Percentiles rank a stretch among this genome's conserved stretches.
These are phyloP conservation scores for Tachystola acroxantha DNA, from an alignment of 2,888 invertebrate genomes.

Conservation along the genomic window DNA sequence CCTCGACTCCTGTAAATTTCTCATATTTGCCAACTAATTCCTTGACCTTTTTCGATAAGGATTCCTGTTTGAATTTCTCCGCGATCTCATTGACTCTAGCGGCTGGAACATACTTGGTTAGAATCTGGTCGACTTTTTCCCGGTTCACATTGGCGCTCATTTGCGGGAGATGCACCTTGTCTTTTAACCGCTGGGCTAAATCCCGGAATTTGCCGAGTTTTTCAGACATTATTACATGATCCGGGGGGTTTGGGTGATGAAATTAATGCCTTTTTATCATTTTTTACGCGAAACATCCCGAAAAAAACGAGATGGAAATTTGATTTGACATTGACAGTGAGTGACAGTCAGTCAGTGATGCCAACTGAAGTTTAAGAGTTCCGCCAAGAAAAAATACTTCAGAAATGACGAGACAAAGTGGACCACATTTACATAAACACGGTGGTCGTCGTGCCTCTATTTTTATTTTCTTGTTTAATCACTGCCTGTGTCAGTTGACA, in stretches of 20 bases:
- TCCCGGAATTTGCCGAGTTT: constrained; percentile 58
- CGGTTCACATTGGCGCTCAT: constrained; percentile 32
- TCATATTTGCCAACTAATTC: constrained; percentile 81
- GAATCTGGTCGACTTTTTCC: constrained; percentile 57
- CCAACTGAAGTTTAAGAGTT: too few species aligned
- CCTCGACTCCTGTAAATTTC: constrained; percentile 86
- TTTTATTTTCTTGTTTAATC: too few species aligned
- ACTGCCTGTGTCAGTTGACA: too few species aligned
- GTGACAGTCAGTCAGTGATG: too few species aligned
- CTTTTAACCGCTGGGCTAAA: constrained; percentile 53
- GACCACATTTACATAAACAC: too few species aligned
- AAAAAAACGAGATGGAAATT: constrained; percentile 6
- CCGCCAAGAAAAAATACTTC: too few species aligned
- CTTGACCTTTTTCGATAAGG: constrained; percentile 48
- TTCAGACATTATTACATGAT: constrained; percentile 67
- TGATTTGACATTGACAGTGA: not conserved
- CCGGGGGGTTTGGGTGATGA: constrained; percentile 22
- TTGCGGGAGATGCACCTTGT: constrained; percentile 49
- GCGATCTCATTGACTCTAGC: constrained; percentile 53
- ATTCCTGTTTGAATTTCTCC: constrained; percentile 55
- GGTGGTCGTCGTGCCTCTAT: too few species aligned
- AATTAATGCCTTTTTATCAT: constrained; percentile 25
- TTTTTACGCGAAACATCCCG: constrained; percentile 22
- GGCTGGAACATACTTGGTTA: constrained; percentile 57
- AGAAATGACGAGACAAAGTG: too few species aligned